phyloP scores from a whole-genome alignment of 2,113 vertebrate genomes.

The Callipepla squamata region DNA sequence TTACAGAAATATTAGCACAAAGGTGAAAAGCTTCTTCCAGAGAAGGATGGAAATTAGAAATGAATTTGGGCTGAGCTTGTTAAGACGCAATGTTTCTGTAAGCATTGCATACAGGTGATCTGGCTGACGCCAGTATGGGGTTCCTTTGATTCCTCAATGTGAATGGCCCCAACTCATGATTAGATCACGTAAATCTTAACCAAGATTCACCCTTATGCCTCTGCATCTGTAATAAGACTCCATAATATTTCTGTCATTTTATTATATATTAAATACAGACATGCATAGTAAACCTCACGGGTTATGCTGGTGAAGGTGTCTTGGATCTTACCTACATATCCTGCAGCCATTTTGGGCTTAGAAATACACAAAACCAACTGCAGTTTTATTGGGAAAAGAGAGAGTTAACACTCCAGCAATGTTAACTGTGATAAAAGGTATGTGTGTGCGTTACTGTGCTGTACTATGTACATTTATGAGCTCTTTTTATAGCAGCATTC shows the following conservation, averaged over 20 bases:
- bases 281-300: neutral
- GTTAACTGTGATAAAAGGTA: neutral
- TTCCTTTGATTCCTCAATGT: neutral
- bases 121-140: neutral
- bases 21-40: neutral
- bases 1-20: neutral
- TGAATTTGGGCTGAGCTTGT: neutral
- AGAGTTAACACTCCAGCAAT: neutral
- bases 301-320: neutral
- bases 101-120: neutral
- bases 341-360: neutral
- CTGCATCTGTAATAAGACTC: neutral
- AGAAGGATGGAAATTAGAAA: neutral
- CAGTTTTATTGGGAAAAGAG: neutral
- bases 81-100: neutral
- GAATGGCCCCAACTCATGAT: neutral
- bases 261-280: neutral
- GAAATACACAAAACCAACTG: neutral
- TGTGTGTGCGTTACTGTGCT: neutral
- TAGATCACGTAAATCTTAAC: neutral
- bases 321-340: neutral
- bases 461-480: conserved; percentile 30
- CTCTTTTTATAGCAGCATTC: conserved; percentile 53
- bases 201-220: neutral
- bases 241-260: neutral